Conservation (phyloP, 2,797 vertebrate genomes). For the Sitta carolinensis region DNA sequence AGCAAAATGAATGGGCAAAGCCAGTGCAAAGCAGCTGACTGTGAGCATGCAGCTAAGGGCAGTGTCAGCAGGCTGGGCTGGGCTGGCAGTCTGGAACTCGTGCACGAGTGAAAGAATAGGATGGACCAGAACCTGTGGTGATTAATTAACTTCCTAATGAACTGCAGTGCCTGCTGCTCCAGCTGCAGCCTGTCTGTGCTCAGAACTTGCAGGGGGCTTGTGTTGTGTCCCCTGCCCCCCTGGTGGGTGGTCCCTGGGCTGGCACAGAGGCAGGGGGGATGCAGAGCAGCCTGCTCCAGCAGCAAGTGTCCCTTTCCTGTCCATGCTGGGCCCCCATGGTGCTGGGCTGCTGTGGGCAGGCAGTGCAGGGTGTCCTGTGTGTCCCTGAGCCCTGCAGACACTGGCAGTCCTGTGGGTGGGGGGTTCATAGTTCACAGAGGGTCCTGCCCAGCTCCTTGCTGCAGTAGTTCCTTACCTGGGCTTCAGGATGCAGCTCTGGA, state of each 20-base stretch:
- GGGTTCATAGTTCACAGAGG: rapidly evolving
- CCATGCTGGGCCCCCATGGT: rapidly evolving
- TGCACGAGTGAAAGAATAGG: background rate
- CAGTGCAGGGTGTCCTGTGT: rapidly evolving
- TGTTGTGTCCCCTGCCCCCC: background rate
- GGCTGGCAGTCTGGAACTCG: background rate
- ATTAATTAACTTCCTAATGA: background rate
- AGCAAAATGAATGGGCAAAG: background rate
- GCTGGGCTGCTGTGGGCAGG: background rate
- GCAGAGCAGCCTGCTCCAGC: background rate
- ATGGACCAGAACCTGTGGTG: background rate
- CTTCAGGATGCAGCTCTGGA: rapidly evolving
- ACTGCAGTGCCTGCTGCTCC: background rate
- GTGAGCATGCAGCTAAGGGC: background rate
- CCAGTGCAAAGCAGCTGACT: background rate
- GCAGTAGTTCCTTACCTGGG: rapidly evolving
- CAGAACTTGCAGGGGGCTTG: background rate
- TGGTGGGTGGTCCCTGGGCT: background rate
- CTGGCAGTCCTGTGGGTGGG: no score
- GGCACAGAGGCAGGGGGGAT: background rate
- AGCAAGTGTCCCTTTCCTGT: background rate
- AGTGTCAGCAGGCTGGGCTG: background rate
- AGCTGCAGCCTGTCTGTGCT: background rate
- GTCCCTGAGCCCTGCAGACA: background rate
- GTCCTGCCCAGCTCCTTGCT: background rate